Evolutionary conservation across 2,888 invertebrate genomes (phyloP), one percentile per base, ranked within the genome.

Genomic region (Adelognathus sp.): DNA sequence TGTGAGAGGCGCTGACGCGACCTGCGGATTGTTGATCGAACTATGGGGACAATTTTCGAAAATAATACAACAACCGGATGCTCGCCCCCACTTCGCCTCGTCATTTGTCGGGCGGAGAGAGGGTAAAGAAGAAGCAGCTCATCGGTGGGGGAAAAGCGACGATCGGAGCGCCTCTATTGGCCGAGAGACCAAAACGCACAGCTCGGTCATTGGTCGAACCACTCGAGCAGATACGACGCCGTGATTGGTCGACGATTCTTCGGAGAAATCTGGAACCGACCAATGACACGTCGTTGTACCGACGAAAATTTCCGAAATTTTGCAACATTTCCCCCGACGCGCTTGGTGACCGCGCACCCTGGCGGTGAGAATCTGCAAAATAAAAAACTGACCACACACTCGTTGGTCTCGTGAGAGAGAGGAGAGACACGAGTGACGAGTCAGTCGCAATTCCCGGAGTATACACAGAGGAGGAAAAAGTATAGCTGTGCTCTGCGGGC

Each of bases 291-390:
- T 11, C 21, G 21, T 21, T 24, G n/a, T n/a, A n/a, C n/a, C 50
- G 50, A 50, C 24, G n/a, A n/a, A 50, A 1, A 11, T 24, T n/a
- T 21, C 9, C 9, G 24, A 50, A 50, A 50, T 41, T 11, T 21
- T 50, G 9, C 21, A 21, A 50, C 21, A 24, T 50, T 24, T n/a
- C n/a, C n/a, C n/a, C 24, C 61, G 61, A 61, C 61, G 61, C 61
- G 61, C 61, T 29, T 41, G 66, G 66, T 50, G 66, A 54, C 52
- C 24, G 66, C 66, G 66, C 66, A 33, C 66, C n/a, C 66, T 52
- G 9, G 50, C 66, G 66, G 54, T 6, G 11, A 31, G 14, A 14
- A 33, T 52, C 46, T 14, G 14, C n/a, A n/a, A n/a, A n/a, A n/a
- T n/a, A n/a, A 11, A 33, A 61, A 61, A 31, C 29, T 3, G 36